Evolutionary conservation across 2,888 invertebrate species (phyloP).

Genomic region (Drosophila longiperda): DNA sequence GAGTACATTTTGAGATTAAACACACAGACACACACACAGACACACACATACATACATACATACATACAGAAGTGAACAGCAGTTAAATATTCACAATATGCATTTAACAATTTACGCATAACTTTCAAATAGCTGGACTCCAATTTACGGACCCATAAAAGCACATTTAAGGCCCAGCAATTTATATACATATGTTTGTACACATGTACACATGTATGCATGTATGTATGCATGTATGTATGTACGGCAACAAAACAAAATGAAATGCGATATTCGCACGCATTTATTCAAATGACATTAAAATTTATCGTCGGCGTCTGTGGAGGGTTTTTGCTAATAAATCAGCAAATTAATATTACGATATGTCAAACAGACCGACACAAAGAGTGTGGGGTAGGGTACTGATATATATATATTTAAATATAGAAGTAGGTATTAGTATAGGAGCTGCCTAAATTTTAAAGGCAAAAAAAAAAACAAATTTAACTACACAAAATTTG

Average conservation of each 20-base stretch:
- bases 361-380: conserved; percentile 17
- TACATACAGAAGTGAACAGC: conserved; percentile 24
- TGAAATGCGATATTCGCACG: conserved; percentile 46
- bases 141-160: conserved; percentile 34
- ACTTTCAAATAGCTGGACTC: conserved; percentile 22
- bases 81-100: conserved; percentile 58
- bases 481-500: not conserved
- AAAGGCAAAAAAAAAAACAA: not conserved
- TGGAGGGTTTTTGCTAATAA: conserved; percentile 57
- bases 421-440: no score
- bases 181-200: not conserved
- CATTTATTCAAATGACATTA: conserved; percentile 75
- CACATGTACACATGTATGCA: not conserved
- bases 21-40: conserved; percentile 17
- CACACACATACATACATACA: not conserved
- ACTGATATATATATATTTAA: not conserved
- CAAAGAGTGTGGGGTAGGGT: not conserved
- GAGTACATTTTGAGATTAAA: conserved; percentile 37
- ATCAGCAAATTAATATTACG: conserved; percentile 76
- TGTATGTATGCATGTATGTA: not conserved
- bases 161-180: conserved; percentile 35
- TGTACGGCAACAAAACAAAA: conserved; percentile 23
- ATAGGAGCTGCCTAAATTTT: not conserved
- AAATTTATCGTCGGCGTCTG: conserved; percentile 64
- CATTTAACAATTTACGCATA: conserved; percentile 34